Evolutionary conservation across 2,888 invertebrate genomes (phyloP).

Genomic region (Clivina fossor): DNA sequence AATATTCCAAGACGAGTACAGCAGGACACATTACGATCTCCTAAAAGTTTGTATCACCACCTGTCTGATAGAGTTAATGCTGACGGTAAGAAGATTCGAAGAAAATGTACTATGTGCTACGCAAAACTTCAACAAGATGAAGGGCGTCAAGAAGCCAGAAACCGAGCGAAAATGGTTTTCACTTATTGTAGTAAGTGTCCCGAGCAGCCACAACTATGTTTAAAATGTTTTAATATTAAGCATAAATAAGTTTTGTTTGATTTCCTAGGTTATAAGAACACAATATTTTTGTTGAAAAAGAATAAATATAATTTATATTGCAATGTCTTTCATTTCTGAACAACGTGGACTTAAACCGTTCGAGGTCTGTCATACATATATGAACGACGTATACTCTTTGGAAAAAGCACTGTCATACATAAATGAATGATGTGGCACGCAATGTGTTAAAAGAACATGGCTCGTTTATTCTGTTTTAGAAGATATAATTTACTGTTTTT

Average conservation of each 20-base stretch:
- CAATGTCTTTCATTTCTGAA: too few relatives aligned
- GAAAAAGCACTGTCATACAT: too few relatives aligned
- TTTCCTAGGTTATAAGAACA: conserved; percentile 31
- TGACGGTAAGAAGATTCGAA: conserved; percentile 37
- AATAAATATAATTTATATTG: conserved; percentile 13
- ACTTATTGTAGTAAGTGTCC: conserved; percentile 36
- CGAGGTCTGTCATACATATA: too few relatives aligned
- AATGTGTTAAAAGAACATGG: too few relatives aligned
- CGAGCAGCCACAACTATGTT: conserved; percentile 37
- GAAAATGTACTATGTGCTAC: conserved; percentile 38
- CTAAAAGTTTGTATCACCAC: conserved; percentile 27
- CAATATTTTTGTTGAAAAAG: conserved; percentile 10
- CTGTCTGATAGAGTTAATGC: conserved; percentile 32
- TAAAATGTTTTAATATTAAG: conserved; percentile 36
- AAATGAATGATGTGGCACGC: too few relatives aligned
- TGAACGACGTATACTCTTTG: too few relatives aligned
- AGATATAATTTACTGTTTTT: too few relatives aligned
- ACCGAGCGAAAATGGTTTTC: conserved; percentile 35
- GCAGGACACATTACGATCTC: not conserved
- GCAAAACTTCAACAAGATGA: conserved; percentile 34
- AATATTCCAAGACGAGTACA: conserved; percentile 11
- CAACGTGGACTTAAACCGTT: too few relatives aligned
- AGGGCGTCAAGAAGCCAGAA: conserved; percentile 37
- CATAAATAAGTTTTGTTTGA: conserved; percentile 36
- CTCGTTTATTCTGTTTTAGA: too few relatives aligned